Evolutionary conservation across 2,888 invertebrate species (phyloP), one percentile per base, ranked within the genome.

Genomic region (Heliconius cydno): DNA sequence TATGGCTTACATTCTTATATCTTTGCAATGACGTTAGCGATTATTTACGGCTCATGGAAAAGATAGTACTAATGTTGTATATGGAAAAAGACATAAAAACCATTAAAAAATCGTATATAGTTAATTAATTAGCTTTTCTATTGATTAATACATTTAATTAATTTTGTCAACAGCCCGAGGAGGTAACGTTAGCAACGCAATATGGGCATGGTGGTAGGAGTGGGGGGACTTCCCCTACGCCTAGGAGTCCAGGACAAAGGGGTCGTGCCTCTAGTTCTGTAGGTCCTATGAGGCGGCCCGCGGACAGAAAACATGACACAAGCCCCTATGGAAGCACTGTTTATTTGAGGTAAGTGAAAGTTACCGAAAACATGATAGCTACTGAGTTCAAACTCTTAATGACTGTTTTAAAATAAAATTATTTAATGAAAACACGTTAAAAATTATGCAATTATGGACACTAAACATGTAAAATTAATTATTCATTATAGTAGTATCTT

Each of bases 201-300:
- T 95, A 94, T 86, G 92, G 90, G 5, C 84, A 93, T 83, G 90
- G 85, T 22, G 92, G 92, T 3, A 91, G 92, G 6, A 90, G 90
- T 52, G 92, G 93, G 68, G 94, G 94, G 2, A 92, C 92, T 3
- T 88, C 93, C 0, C 94, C 95, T 13, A 92, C 93, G 3, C 92
- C 94, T 2, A 90, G 94, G 52, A 88, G 90, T 12, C 92, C 94
- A 13, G 90, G 90, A 12, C 93, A 92, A 84, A 87, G 94, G n/a
- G 93, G 94, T 25, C 88, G 94, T 19, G 88, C 94, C 34, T 92
- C 94, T 19, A 93, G 94, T 6, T 93, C 94, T 0, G 96, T 96
- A 34, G 98, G 98, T 0, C 98, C 98, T 1, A 98, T 98, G 96
- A 95, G 98, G 76, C 93, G 98, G 72, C 97, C 97, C 2, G 96